Evolutionary conservation across 2,113 vertebrate species (phyloP), one percentile per base, ranked within the genome.

Genomic region (Sprattus sprattus): DNA sequence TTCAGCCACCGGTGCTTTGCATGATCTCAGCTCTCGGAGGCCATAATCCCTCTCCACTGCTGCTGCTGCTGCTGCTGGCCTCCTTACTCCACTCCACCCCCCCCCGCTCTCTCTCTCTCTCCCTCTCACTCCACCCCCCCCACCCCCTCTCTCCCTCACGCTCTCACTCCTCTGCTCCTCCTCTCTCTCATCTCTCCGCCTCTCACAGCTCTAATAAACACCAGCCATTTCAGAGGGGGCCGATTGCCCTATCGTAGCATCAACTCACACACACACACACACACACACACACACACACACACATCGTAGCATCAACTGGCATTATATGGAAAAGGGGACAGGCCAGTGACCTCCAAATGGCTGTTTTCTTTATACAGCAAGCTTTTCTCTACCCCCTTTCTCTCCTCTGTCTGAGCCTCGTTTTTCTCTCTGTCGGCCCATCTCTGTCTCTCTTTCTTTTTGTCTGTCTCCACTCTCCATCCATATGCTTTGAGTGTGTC

Each of bases 401-500:
- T 60, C 4, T 4, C 15, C 54, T 60, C 18, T 15, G 1, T 60
- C 54, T 60, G 54, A 1, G 16, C 1, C 54, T 20, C 6, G 18
- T 60, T 22, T 20, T 22, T 60, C 16, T 20, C 18, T 60, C 54
- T 2, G 16, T 18, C 50, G 45, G n/a, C 28, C 13, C 28, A 6
- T 83, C 16, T 83, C 32, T 49, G 13, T 57, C 32, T 5, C 81
- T 86, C 75, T 87, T 86, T 88, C 78, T 84, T 45, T 81, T 64
- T 64, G 57, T 64, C 57, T n/a, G 54, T 57, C 15, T 57, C 54
- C 10, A 57, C 7, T 57, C 15, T 57, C 54, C 10, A 57, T 57
- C 54, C 54, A 57, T 57, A 3, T 18, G 16, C 54, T 18, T 18
- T 57, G 20, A 57, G 54, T 18, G 54, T 57, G 54, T 57, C 54